Evolutionary conservation across 2,888 invertebrate genomes (phyloP).

Genomic region (Myopa testacea): DNA sequence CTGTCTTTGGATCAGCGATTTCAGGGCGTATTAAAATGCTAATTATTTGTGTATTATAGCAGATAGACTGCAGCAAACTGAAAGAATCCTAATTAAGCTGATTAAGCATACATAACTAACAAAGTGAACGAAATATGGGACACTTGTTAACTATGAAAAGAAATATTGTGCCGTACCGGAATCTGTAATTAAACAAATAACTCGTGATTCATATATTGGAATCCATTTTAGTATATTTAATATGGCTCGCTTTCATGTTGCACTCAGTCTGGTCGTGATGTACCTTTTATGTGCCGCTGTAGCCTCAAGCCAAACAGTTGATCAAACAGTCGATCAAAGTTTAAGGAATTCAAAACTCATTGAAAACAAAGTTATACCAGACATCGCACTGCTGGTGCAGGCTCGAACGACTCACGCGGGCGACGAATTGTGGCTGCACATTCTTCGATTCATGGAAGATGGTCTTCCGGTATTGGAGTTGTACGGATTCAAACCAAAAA

Average conservation of each 20-base stretch:
- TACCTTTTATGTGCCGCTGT: neutral
- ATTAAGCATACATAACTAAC: neutral
- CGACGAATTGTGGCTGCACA: conserved; percentile 66
- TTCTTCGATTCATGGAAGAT: conserved; percentile 64
- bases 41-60: neutral
- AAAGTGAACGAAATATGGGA: neutral
- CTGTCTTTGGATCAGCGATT: neutral
- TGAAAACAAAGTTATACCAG: conserved; percentile 65
- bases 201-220: neutral
- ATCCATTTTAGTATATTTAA: conserved; percentile 15
- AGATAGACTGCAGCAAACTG: neutral
- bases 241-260: neutral
- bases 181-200: conserved; percentile 1
- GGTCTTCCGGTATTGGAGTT: conserved; percentile 66
- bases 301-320: conserved; percentile 24
- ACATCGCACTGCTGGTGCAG: conserved; percentile 54
- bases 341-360: conserved; percentile 65
- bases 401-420: conserved; percentile 51
- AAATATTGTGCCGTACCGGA: conserved; percentile 42
- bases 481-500: conserved; percentile 64
- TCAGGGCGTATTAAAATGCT: neutral
- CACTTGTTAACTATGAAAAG: conserved; percentile 33
- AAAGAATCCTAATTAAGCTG: neutral
- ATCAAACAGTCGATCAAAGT: conserved; percentile 59
- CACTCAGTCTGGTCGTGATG: conserved; percentile 9